Percentiles rank a stretch among this genome's conserved stretches.
These are phyloP conservation scores for Eupleurogrammus muticus DNA, from an alignment of 2,797 vertebrate genomes.

Conservation along the genomic window DNA sequence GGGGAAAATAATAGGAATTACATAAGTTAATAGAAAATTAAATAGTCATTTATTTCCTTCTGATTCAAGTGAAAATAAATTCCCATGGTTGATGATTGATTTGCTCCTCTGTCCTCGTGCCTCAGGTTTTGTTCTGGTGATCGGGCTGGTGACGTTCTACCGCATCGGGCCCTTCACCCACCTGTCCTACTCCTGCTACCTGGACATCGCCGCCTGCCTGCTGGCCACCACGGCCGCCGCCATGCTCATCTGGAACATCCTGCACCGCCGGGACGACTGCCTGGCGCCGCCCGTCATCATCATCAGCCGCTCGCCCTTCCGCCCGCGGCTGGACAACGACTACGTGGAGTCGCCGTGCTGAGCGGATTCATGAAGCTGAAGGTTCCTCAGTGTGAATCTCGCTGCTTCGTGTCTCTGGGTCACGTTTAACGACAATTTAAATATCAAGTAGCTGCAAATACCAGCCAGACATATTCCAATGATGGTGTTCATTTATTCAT, in stretches of 20 bases:
- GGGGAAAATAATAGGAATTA: no score
- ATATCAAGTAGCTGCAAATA: slow-evolving; percentile 36
- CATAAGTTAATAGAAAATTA: no score
- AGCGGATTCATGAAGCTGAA: slow-evolving; percentile 55
- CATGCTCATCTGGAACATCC: slow-evolving; percentile 98
- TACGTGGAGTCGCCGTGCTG: slow-evolving; percentile 98
- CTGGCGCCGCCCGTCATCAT: slow-evolving; percentile 92
- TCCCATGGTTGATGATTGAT: no score
- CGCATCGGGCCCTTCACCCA: slow-evolving; percentile 93
- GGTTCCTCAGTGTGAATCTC: slow-evolving; percentile 32
- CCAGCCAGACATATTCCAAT: slow-evolving; percentile 32
- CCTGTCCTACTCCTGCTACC: slow-evolving; percentile 96
- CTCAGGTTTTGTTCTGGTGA: slow-evolving; percentile 98
- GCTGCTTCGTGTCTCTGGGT: slow-evolving; percentile 43
- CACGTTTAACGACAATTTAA: slow-evolving; percentile 39
- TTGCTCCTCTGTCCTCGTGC: neutral
- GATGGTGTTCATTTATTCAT: slow-evolving; percentile 35
- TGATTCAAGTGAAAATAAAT: no score
- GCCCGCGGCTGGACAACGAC: slow-evolving; percentile 92
- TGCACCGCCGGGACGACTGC: slow-evolving; percentile 96
- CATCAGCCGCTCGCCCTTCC: slow-evolving; percentile 92
- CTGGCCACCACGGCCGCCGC: slow-evolving; percentile 94
- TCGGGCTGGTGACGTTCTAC: slow-evolving; percentile 97
- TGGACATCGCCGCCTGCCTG: slow-evolving; percentile 95
- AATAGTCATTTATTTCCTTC: slow-evolving; percentile 31